These are phyloP conservation scores for Epizoanthus fatuus DNA, from an alignment of 92 coral and sea anemone species.

Conservation along the genomic window DNA sequence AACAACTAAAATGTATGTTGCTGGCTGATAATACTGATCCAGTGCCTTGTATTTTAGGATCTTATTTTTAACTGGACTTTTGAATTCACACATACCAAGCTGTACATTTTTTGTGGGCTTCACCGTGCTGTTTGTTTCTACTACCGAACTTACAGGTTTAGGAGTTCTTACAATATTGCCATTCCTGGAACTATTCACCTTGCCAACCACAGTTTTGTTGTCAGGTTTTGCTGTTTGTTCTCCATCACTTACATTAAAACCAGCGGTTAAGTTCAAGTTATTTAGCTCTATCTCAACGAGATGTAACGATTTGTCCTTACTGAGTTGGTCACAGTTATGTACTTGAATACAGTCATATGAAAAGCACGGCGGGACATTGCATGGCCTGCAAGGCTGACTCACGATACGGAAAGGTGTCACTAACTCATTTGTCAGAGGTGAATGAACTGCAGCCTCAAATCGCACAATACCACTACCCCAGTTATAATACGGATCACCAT, in stretches of 20 bases:
- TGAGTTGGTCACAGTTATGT: neutral
- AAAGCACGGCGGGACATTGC: neutral
- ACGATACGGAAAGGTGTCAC: neutral
- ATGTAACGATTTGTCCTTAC: neutral
- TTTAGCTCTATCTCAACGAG: neutral
- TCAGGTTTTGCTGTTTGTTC: neutral
- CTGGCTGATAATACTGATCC: neutral
- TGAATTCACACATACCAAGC: neutral
- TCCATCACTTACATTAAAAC: neutral
- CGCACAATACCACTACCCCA: neutral
- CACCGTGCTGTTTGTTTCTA: neutral
- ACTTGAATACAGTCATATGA: neutral
- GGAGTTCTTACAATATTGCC: neutral
- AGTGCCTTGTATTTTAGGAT: neutral
- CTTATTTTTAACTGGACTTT: neutral
- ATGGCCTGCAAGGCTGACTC: neutral
- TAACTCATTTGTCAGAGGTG: neutral
- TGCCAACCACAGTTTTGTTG: neutral
- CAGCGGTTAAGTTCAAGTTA: neutral
- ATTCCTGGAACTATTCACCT: neutral
- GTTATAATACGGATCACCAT: neutral
- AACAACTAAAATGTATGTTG: neutral
- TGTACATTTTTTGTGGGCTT: neutral
- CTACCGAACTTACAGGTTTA: neutral
- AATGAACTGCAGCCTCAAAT: neutral